These are phyloP conservation scores for Auanema sp. DNA, from an alignment of 2,888 invertebrate species.

Conservation along the genomic window DNA sequence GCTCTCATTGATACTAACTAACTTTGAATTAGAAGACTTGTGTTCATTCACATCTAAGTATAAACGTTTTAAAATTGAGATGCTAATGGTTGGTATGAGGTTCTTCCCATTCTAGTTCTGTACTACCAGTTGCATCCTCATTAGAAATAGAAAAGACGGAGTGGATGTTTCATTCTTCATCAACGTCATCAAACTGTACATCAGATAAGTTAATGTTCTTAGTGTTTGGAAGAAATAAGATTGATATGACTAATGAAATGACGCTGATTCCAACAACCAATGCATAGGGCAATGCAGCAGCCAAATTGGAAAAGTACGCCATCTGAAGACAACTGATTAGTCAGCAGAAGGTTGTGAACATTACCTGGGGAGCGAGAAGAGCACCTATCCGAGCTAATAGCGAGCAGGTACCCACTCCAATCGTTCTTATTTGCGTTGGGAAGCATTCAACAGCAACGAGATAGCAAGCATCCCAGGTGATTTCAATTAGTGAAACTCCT, in stretches of 20 bases:
- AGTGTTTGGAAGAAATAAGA: conserved; percentile 39
- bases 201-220: conserved; percentile 14
- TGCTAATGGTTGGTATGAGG: no score
- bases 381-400: conserved; percentile 55
- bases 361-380: conserved; percentile 51
- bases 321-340: conserved; percentile 27
- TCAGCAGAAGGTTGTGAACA: conserved; percentile 1
- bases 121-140: no score
- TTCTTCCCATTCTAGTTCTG: no score
- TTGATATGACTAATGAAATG: conserved; percentile 33
- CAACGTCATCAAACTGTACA: no score
- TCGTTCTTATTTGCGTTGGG: conserved; percentile 38
- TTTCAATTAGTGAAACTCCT: conserved; percentile 57
- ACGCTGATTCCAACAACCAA: conserved; percentile 36
- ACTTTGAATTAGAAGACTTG: neutral
- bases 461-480: conserved; percentile 62
- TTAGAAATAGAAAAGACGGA: no score
- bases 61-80: no score
- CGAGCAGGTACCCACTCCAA: conserved; percentile 51
- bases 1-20: conserved; percentile 32
- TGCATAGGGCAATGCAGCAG: conserved; percentile 33
- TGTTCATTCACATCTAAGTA: no score
- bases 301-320: conserved; percentile 42
- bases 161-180: no score
- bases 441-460: conserved; percentile 58